A percentile compares a stretch with the other conserved stretches of the same genome.
Evolutionary conservation across 2,113 vertebrate genomes (phyloP).

Genomic region (Phainopepla nitens): DNA sequence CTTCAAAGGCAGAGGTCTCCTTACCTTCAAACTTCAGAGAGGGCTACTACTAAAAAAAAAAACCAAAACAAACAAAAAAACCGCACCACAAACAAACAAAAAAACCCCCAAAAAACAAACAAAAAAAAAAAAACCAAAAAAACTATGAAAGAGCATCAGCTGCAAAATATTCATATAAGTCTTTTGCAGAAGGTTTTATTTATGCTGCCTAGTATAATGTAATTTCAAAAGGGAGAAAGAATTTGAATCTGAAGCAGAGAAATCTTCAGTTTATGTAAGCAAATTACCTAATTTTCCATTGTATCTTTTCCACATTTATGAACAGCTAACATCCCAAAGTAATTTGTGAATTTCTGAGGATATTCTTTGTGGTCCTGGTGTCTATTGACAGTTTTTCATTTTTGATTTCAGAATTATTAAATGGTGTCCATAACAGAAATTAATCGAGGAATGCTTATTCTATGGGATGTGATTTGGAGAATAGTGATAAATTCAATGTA

Average conservation of each 20-base stretch:
- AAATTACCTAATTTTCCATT: background rate
- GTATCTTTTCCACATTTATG: background rate
- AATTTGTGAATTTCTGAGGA: background rate
- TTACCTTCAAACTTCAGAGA: background rate
- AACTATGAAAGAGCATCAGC: background rate
- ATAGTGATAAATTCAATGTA: background rate
- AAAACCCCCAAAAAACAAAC: no score
- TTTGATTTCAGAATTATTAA: background rate
- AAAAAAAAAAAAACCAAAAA: background rate
- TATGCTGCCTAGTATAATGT: background rate
- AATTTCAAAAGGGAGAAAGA: background rate
- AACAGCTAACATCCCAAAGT: background rate
- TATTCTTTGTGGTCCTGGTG: background rate
- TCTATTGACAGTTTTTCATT: background rate
- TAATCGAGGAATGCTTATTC: background rate
- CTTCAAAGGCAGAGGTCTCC: background rate
- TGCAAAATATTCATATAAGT: background rate
- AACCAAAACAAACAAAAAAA: no score
- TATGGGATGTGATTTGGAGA: background rate
- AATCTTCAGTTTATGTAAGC: background rate
- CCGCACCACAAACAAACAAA: no score
- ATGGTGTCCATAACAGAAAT: background rate
- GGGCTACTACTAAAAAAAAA: background rate
- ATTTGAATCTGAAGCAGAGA: background rate
- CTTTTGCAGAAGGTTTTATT: background rate